phyloP scores from a whole-genome alignment of 2,797 vertebrate species.

The Dicrostonyx torquatus region DNA sequence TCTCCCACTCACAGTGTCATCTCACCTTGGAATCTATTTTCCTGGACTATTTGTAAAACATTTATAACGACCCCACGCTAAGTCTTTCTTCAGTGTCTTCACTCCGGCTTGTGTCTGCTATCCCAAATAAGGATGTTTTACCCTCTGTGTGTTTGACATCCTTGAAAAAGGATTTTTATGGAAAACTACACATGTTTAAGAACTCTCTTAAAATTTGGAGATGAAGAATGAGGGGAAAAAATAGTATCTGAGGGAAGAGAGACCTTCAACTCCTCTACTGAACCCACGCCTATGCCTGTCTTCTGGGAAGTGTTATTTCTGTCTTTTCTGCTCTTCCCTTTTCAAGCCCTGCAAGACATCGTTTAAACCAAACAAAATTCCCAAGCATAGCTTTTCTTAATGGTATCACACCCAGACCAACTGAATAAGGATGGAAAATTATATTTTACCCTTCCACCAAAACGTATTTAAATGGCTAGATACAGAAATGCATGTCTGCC shows the following conservation, averaged over 20 bases:
- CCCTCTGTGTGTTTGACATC: not conserved
- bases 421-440: constrained; percentile 49
- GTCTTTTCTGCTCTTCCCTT: not conserved
- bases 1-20: not conserved
- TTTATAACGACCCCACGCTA: not conserved
- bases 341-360: not conserved
- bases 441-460: not conserved
- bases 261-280: not conserved
- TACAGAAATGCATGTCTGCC: constrained; percentile 48
- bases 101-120: not conserved
- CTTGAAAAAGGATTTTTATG: constrained; percentile 13
- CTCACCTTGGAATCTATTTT: not conserved
- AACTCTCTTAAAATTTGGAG: not conserved
- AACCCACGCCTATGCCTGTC: not conserved
- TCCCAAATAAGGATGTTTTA: not conserved
- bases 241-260: not conserved
- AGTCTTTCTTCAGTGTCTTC: not conserved
- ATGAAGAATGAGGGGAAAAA: not conserved
- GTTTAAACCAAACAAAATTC: not conserved
- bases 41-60: not conserved
- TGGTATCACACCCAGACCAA: constrained; percentile 4
- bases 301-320: not conserved
- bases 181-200: not conserved
- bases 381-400: not conserved
- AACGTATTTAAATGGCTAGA: constrained; percentile 38